Conservation (phyloP, 1,140 invertebrate genomes). For the Zaprionus inermis region DNA sequence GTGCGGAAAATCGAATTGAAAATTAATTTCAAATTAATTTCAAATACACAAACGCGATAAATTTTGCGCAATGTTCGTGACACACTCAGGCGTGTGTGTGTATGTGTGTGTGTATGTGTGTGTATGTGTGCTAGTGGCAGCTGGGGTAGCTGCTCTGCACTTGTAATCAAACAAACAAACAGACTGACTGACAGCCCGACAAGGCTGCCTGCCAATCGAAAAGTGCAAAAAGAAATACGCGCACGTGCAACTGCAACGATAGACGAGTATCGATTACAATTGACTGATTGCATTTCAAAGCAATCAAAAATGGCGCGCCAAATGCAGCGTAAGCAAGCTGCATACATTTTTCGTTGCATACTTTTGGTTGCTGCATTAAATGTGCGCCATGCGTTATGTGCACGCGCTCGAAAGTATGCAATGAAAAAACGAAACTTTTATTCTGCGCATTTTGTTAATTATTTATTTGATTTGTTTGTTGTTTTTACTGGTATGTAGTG, state of each 20-base stretch:
- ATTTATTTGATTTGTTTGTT: background rate
- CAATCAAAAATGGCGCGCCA: too few relatives aligned
- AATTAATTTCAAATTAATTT: conserved; percentile 82
- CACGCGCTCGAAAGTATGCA: conserved; percentile 29
- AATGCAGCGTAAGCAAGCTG: too few relatives aligned
- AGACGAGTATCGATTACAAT: conserved; percentile 20
- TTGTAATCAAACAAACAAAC: conserved; percentile 58
- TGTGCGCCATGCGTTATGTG: background rate
- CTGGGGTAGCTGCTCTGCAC: conserved; percentile 41
- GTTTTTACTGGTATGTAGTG: background rate
- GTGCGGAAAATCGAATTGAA: conserved; percentile 69
- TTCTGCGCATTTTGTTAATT: background rate
- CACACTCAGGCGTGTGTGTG: conserved; percentile 31
- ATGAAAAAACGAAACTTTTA: background rate
- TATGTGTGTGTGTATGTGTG: too few relatives aligned
- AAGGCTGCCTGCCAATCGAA: conserved; percentile 51
- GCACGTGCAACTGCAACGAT: background rate
- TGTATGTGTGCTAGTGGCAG: too few relatives aligned
- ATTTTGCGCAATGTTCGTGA: conserved; percentile 70
- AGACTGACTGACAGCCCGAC: conserved; percentile 9
- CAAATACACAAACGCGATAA: conserved; percentile 73
- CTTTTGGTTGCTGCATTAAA: conserved; percentile 3
- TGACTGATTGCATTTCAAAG: background rate
- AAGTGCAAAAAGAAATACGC: conserved; percentile 1
- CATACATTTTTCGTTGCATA: conserved; percentile 8